phyloP scores from a whole-genome alignment of 92 coral and sea anemone species.

The Pocillopora grandis region DNA sequence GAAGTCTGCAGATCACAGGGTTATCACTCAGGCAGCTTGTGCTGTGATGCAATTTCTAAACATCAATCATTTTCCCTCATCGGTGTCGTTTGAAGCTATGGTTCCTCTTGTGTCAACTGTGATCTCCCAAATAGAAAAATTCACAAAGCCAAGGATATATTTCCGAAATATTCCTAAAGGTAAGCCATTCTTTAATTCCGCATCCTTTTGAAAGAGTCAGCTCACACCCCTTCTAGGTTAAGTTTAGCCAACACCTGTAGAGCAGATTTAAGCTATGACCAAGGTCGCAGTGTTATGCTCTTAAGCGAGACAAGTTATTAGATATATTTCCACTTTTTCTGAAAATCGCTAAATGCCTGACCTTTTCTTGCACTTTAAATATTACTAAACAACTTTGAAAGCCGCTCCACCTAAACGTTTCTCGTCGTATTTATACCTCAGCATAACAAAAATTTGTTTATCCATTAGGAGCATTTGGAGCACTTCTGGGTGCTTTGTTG shows the following conservation, averaged over 20 bases:
- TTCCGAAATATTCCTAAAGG: conserved; percentile 74
- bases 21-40: conserved; percentile 64
- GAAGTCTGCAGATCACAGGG: conserved; percentile 78
- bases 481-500: conserved; percentile 59
- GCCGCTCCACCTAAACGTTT: too few relatives aligned
- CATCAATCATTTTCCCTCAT: conserved; percentile 59
- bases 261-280: too few relatives aligned
- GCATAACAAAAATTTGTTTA: background rate
- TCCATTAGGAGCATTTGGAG: conserved; percentile 54
- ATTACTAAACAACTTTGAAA: too few relatives aligned
- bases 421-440: too few relatives aligned
- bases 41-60: conserved; percentile 63
- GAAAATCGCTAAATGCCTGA: too few relatives aligned
- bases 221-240: too few relatives aligned
- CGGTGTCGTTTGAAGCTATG: conserved; percentile 50
- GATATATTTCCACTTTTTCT: too few relatives aligned
- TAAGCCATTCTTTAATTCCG: conserved; percentile 12
- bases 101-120: conserved; percentile 54
- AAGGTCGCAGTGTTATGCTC: too few relatives aligned
- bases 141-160: conserved; percentile 54
- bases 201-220: too few relatives aligned
- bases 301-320: too few relatives aligned
- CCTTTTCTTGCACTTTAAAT: too few relatives aligned
- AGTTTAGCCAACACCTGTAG: too few relatives aligned
- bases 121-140: conserved; percentile 58